Percentiles rank a stretch among this genome's conserved stretches.
Evolutionary conservation across 2,113 vertebrate genomes (phyloP).

Genomic region (Colinus virginianus): DNA sequence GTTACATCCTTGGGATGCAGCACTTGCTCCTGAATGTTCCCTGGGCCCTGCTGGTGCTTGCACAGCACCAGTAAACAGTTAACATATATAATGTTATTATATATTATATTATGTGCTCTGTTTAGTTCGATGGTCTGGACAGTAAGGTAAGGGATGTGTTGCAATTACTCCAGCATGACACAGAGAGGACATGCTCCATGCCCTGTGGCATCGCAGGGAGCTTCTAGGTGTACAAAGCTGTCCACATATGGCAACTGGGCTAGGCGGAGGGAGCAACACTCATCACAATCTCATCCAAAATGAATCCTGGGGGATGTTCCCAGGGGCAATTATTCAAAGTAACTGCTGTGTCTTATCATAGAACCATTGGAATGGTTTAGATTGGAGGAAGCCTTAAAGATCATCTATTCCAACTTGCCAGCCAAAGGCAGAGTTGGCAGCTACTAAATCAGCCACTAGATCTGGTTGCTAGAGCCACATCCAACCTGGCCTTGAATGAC

Average conservation of each 20-base stretch:
- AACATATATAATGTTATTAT: too few species aligned
- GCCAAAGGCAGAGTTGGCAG: too few species aligned
- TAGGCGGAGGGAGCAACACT: background rate
- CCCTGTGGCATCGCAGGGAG: accelerated
- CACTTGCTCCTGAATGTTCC: background rate
- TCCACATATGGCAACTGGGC: background rate
- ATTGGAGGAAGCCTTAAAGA: too few species aligned
- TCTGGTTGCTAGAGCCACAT: too few species aligned
- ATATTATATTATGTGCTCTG: background rate
- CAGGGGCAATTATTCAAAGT: background rate
- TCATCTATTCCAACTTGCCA: too few species aligned
- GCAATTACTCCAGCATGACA: accelerated
- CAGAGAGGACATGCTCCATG: accelerated
- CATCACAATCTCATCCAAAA: background rate
- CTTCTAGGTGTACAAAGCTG: background rate
- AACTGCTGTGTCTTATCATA: too few species aligned
- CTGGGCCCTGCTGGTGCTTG: background rate
- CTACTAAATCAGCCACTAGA: too few species aligned
- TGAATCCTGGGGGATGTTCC: background rate
- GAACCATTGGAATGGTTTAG: too few species aligned
- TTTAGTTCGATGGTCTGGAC: background rate
- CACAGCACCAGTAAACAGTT: background rate
- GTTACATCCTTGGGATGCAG: too few species aligned
- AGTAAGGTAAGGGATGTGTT: background rate
- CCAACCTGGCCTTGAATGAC: too few species aligned